These are phyloP conservation scores for Fissipunctia ypsillon DNA, from an alignment of 2,888 invertebrate species.

Conservation along the genomic window DNA sequence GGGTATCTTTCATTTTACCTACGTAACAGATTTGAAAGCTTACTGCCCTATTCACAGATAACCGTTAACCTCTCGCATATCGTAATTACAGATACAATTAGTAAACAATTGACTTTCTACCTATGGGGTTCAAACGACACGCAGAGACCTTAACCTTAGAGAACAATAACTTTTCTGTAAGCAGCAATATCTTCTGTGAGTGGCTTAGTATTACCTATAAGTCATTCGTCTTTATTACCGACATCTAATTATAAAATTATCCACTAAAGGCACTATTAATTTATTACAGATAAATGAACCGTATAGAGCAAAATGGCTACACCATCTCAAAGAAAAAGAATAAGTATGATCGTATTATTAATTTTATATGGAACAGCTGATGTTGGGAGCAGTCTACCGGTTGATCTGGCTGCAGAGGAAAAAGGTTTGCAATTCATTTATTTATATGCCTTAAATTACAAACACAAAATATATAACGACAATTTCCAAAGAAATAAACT, in stretches of 20 bases:
- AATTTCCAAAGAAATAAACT: background rate
- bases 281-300: slow-evolving; percentile 87
- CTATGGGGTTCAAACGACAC: too few species aligned
- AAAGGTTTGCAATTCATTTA: slow-evolving; percentile 77
- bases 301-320: slow-evolving; percentile 83
- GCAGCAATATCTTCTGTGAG: too few species aligned
- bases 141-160: too few species aligned
- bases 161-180: too few species aligned
- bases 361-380: slow-evolving; percentile 88
- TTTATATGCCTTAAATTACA: background rate
- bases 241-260: slow-evolving; percentile 1
- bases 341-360: slow-evolving; percentile 81
- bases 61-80: too few species aligned
- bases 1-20: background rate
- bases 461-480: background rate
- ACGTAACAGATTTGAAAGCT: too few species aligned
- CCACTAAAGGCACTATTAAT: background rate
- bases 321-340: slow-evolving; percentile 83
- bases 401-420: slow-evolving; percentile 86
- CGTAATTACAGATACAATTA: too few species aligned
- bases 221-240: background rate
- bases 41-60: too few species aligned
- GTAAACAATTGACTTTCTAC: too few species aligned
- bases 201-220: background rate
- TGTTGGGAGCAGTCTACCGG: slow-evolving; percentile 84